Base-by-base conservation (phyloP, 2,888 invertebrate species). In the Amblyteles armatorius region DNA sequence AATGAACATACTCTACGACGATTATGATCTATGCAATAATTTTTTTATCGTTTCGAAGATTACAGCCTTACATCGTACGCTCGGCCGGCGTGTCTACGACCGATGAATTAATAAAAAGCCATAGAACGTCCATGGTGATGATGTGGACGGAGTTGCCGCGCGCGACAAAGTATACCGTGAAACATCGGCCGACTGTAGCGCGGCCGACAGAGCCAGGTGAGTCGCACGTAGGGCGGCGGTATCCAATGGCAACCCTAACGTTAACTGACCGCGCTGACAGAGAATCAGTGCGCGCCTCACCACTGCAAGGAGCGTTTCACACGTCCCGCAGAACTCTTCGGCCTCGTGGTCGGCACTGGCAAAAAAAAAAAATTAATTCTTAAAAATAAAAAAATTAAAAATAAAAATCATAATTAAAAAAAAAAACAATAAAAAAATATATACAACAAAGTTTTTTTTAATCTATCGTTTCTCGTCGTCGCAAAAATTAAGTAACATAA, bases 201-300 rank as follows among this genome's bases (percentile, higher is more conserved):
- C 22, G 48, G 55, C 33, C 33, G 73, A 50, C 48, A 44, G 67
- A 57, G 55, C 22, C 76, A 76, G 57, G 67, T 68, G 63, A 69
- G 78, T 73, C 40, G 52, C 55, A 57, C 60, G 86, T 79, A 77
- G 84, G 85, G 65, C 76, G 63, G 65, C 87, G 90, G 92, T 93
- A 89, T 89, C 92, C 87, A 92, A 87, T 87, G 88, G 93, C 93
- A 93, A 93, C 92, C 89, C 88, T 90, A 90, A 88, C 89, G 84
- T 91, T 90, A 89, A 89, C 86, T 87, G 80, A 87, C 86, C 83
- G 86, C 87, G 84, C 88, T 87, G 89, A 88, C 88, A 78, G 74
- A 88, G 86, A 88, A 90, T 87, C 90, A 92, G 92, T 92, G 86
- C 90, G 90, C 91, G 88, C 89, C 84, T 85, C 85, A 91, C 90